A percentile compares a stretch with the other conserved stretches of the same genome.
phyloP scores from a whole-genome alignment of 1,140 invertebrate genomes.

The Lepidurus packardi region DNA sequence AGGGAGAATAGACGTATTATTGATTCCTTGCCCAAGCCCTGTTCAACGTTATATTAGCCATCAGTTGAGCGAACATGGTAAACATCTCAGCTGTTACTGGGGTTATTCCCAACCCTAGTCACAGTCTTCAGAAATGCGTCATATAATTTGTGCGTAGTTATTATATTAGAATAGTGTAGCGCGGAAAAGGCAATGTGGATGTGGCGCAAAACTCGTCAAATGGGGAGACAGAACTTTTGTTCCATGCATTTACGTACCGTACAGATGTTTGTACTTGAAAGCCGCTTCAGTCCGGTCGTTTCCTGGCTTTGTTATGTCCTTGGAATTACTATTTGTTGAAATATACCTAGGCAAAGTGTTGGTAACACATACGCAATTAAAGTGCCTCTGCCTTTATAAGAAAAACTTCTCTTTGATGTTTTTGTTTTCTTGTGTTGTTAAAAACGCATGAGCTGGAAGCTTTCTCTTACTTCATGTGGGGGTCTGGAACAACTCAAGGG shows the following conservation, averaged over 20 bases:
- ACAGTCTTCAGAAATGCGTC: not conserved
- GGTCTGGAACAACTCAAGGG: not conserved
- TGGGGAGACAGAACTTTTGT: not conserved
- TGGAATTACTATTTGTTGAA: not conserved
- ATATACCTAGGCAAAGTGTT: not conserved
- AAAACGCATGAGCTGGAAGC: not conserved
- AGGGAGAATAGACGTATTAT: not conserved
- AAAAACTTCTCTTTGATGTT: no score
- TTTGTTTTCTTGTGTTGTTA: no score
- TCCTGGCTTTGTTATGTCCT: not conserved
- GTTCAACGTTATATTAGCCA: not conserved
- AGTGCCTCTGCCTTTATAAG: not conserved
- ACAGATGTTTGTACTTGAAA: not conserved
- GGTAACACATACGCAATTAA: not conserved
- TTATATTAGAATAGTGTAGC: not conserved
- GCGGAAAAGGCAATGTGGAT: not conserved
- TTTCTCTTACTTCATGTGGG: not conserved
- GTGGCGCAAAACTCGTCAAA: not conserved
- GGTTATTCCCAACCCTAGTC: not conserved
- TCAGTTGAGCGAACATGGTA: not conserved
- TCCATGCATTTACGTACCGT: not conserved
- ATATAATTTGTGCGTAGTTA: not conserved
- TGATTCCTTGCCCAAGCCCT: not conserved
- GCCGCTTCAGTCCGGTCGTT: not conserved
- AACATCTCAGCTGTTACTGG: not conserved